Conservation (phyloP, 2,888 invertebrate species). For the Eucera pruinosa region DNA sequence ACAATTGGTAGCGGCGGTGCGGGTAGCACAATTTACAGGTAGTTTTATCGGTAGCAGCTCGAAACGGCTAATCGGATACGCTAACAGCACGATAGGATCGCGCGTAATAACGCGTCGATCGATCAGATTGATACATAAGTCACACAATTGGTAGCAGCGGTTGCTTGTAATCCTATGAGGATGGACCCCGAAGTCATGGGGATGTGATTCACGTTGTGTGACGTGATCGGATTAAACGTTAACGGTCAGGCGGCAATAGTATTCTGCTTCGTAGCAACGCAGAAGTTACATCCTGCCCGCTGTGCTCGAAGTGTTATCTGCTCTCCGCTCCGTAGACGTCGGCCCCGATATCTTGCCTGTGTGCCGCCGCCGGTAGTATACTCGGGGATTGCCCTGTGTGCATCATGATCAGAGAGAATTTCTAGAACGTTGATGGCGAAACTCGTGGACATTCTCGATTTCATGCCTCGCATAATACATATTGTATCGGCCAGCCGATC, state of each 20-base stretch:
- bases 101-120: slow-evolving; percentile 40
- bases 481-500: no score
- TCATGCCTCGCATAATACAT: no score
- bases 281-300: slow-evolving; percentile 43
- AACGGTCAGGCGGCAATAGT: slow-evolving; percentile 28
- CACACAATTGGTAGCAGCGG: slow-evolving; percentile 31
- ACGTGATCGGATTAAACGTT: slow-evolving; percentile 59
- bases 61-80: slow-evolving; percentile 5
- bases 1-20: background rate
- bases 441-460: no score
- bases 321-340: slow-evolving; percentile 17
- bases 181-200: slow-evolving; percentile 47
- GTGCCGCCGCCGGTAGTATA: background rate
- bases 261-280: background rate
- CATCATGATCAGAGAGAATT: no score
- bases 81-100: slow-evolving; percentile 16
- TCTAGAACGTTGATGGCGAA: no score
- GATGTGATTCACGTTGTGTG: slow-evolving; percentile 50
- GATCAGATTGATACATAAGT: slow-evolving; percentile 45
- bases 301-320: slow-evolving; percentile 22
- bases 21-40: slow-evolving; percentile 11
- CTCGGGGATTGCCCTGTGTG: no score
- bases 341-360: slow-evolving; percentile 17
- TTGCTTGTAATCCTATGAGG: slow-evolving; percentile 51
- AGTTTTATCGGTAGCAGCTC: slow-evolving; percentile 1